These are phyloP conservation scores for Nasonovia ribisnigri DNA, from an alignment of 2,888 invertebrate genomes.

Conservation along the genomic window DNA sequence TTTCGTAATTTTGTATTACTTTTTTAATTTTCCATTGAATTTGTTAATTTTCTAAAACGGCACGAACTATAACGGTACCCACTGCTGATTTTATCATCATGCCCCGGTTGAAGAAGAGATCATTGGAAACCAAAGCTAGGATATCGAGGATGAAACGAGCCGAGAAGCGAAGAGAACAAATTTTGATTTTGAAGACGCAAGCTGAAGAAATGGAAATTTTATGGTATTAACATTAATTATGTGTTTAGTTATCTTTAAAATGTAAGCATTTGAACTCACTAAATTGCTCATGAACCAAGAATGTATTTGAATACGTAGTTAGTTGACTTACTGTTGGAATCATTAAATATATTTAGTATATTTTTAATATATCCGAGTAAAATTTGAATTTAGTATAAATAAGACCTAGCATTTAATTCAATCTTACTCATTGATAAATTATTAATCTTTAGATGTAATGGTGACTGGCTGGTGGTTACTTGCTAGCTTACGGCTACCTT, in stretches of 20 bases:
- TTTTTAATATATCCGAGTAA: background rate
- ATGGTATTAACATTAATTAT: slow-evolving; percentile 37
- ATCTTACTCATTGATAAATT: background rate
- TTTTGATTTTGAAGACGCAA: slow-evolving; percentile 58
- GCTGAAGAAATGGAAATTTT: slow-evolving; percentile 64
- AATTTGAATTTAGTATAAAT: slow-evolving; percentile 6
- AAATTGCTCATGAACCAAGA: background rate
- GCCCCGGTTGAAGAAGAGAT: slow-evolving; percentile 56
- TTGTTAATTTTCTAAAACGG: background rate
- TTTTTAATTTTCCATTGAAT: background rate
- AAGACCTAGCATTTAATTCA: background rate
- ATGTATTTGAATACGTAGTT: background rate
- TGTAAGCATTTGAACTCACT: background rate
- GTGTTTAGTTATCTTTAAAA: background rate
- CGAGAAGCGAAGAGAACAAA: slow-evolving; percentile 61
- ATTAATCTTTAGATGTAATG: background rate
- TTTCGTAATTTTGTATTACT: background rate
- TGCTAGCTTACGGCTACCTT: background rate
- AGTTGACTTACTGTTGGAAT: background rate
- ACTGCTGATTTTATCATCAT: background rate
- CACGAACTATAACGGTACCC: background rate
- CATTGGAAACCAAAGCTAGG: slow-evolving; percentile 58
- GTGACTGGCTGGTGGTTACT: background rate
- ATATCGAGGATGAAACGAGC: slow-evolving; percentile 64
- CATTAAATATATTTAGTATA: background rate